A percentile compares a stretch with the other conserved stretches of the same genome.
phyloP scores from a whole-genome alignment of 2,113 vertebrate species.

The Pipra filicauda region DNA sequence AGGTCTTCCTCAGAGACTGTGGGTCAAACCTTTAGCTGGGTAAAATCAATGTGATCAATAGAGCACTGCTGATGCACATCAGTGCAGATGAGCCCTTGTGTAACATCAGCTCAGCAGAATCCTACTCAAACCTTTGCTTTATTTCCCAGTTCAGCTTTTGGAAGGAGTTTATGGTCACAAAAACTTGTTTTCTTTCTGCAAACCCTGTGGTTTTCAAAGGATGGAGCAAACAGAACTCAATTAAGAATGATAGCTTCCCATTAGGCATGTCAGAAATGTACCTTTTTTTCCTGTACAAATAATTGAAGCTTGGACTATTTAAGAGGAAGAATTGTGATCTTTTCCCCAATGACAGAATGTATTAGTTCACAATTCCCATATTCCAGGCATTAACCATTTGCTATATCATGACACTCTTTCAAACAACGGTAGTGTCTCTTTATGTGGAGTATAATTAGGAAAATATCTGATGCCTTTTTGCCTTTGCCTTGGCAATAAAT shows the following conservation, averaged over 20 bases:
- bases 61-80: slow-evolving; percentile 56
- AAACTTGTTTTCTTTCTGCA: slow-evolving; percentile 29
- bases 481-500: slow-evolving; percentile 29
- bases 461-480: slow-evolving; percentile 30
- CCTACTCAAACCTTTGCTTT: background rate
- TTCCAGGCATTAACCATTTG: background rate
- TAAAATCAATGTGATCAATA: slow-evolving; percentile 58
- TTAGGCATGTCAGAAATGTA: slow-evolving; percentile 10
- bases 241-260: slow-evolving; percentile 29
- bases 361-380: background rate
- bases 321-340: background rate
- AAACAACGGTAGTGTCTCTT: background rate
- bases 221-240: background rate
- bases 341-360: background rate
- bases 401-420: background rate
- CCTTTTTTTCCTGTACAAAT: background rate
- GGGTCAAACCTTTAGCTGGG: slow-evolving; percentile 48
- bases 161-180: slow-evolving; percentile 34
- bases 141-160: slow-evolving; percentile 56
- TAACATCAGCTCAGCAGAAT: slow-evolving; percentile 52
- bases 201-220: slow-evolving; percentile 11
- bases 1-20: slow-evolving; percentile 10
- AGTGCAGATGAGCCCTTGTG: slow-evolving; percentile 36
- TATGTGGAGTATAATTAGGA: slow-evolving; percentile 6
- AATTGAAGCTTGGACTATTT: slow-evolving; percentile 19